Base-by-base conservation (phyloP, 1,140 invertebrate species). In the Hestina assimilis region DNA sequence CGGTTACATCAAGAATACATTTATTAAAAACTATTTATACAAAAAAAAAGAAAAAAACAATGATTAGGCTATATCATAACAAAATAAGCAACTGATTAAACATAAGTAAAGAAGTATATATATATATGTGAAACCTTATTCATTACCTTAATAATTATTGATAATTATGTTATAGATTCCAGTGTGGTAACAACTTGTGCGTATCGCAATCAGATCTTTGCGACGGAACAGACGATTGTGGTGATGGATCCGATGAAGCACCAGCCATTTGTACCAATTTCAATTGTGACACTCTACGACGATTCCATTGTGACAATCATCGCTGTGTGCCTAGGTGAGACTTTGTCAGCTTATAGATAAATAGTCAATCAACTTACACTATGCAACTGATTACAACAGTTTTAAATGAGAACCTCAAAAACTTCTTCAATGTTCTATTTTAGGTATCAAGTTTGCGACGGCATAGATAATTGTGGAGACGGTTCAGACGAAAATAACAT, bases 181-280 rank as follows among this genome's bases (percentile, higher is more conserved):
- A 98, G 77, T 99, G 97, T 86, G 94, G 94, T 45, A 99, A 98
- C 74, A 95, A 96, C 78, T 81, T 98, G n/a, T 98, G 96, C 77
- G 94, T 97, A 0, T 93, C 93, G 0, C 92, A 94, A 33, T 92
- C 93, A 4, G 96, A 97, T 80, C 87, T 96, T 3, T 98, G 96
- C 73, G 96, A 98, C 78, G 91, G 90, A 23, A 93, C 92, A 15
- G 94, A 96, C 63, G 97, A 99, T 79, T 98, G 97, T 76, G 95
- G 95, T 6, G 97, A 98, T 79, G 92, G 92, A 26, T 96, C 95
- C 0, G 97, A 99, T 83, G 97, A 99, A 89, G 92, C 92, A 38
- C 89, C 93, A 0, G 89, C 91, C 7, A 90, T 96, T 15, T 97
- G 96, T 76, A 94, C 92, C 4, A 94, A 95, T 72, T 95, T 96